These are phyloP conservation scores for Chitala chitala DNA, from an alignment of 2,113 vertebrate genomes.

Conservation along the genomic window DNA sequence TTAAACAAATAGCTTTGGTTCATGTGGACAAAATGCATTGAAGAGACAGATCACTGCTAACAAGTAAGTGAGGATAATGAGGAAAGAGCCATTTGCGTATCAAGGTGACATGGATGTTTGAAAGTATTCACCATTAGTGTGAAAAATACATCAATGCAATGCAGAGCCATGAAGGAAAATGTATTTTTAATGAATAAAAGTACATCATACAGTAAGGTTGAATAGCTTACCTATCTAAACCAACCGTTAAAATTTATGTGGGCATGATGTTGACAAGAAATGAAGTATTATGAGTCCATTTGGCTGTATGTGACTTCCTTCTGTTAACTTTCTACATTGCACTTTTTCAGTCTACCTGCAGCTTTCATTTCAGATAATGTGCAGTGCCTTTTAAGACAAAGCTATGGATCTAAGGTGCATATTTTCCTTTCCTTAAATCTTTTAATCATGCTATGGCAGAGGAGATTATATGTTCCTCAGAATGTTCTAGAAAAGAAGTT, in stretches of 20 bases:
- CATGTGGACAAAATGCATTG: too few species aligned
- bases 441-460: too few species aligned
- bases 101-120: background rate
- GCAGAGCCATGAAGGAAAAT: background rate
- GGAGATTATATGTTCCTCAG: too few species aligned
- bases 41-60: background rate
- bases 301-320: background rate
- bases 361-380: background rate
- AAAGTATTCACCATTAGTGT: background rate
- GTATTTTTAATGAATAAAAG: background rate
- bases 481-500: too few species aligned
- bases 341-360: background rate
- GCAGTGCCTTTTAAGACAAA: background rate
- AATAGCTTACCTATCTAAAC: background rate
- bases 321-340: background rate
- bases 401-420: background rate
- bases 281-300: too few species aligned
- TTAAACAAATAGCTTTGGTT: background rate
- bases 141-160: background rate
- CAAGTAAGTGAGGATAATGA: background rate
- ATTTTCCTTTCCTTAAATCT: too few species aligned
- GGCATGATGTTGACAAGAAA: conserved; percentile 7
- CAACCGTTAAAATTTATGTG: background rate
- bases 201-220: background rate
- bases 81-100: too few species aligned